A percentile compares a stretch with the other conserved stretches of the same genome.
These are phyloP conservation scores for Diplazon laetatorius DNA, from an alignment of 2,888 invertebrate species.

Conservation along the genomic window DNA sequence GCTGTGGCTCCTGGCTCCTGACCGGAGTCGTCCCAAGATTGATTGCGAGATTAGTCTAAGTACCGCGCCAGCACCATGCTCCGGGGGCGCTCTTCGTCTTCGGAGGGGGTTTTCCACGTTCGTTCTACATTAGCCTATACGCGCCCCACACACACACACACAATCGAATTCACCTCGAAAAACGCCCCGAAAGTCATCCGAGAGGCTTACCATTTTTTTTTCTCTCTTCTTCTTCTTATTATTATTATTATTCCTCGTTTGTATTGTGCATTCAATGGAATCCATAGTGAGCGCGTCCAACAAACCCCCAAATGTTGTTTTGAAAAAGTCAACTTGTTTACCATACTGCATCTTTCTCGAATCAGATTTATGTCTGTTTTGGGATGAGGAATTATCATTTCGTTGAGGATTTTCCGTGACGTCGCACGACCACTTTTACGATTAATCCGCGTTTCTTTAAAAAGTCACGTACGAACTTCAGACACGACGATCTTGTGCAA, in stretches of 20 bases:
- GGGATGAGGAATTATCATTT: constrained; percentile 25
- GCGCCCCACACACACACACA: not conserved
- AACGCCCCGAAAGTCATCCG: constrained; percentile 45
- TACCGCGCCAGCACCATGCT: constrained; percentile 66
- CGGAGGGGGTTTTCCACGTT: constrained; percentile 47
- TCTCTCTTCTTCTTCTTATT: too few species aligned
- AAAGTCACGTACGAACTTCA: constrained; percentile 32
- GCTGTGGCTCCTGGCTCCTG: constrained; percentile 76
- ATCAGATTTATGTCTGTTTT: constrained; percentile 50
- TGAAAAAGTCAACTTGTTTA: constrained; percentile 44
- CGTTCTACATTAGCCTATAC: too few species aligned
- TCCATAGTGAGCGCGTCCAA: constrained; percentile 17
- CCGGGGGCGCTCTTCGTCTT: too few species aligned
- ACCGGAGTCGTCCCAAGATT: constrained; percentile 76
- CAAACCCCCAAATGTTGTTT: constrained; percentile 35
- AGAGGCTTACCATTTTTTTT: constrained; percentile 51
- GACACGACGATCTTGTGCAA: too few species aligned
- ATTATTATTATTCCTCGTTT: too few species aligned
- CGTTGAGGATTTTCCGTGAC: constrained; percentile 4
- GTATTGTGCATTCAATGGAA: constrained; percentile 50
- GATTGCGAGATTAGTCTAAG: constrained; percentile 80
- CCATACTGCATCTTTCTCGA: constrained; percentile 38
- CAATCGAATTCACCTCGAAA: constrained; percentile 56
- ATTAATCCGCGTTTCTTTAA: constrained; percentile 17
- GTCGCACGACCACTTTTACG: constrained; percentile 33